A percentile compares a stretch with the other conserved stretches of the same genome.
Evolutionary conservation across 2,113 vertebrate species (phyloP).

Genomic region (Terrapene triunguis): DNA sequence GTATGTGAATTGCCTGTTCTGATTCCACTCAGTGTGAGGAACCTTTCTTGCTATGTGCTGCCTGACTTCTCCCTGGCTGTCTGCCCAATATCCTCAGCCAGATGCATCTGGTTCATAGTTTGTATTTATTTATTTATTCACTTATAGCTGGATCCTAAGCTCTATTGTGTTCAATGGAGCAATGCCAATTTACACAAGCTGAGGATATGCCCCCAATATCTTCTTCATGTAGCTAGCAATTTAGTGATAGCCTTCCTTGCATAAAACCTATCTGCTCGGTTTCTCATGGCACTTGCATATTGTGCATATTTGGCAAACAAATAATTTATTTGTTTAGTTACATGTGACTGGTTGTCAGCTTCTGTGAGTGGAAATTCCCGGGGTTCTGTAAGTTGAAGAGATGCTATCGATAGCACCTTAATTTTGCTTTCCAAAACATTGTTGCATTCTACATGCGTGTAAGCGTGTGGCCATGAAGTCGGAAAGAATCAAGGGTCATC

Average conservation of each 20-base stretch:
- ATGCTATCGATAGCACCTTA: background rate
- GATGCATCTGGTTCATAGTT: background rate
- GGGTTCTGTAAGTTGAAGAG: background rate
- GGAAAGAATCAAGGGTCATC: background rate
- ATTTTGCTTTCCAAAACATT: background rate
- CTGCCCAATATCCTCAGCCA: background rate
- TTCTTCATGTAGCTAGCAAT: background rate
- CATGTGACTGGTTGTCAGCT: background rate
- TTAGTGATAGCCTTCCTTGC: background rate
- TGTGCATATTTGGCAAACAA: background rate
- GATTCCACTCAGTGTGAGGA: background rate
- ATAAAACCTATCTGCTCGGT: background rate
- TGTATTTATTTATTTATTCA: background rate
- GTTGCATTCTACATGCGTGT: fast-evolving
- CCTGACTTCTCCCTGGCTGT: fast-evolving
- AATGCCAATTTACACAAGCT: background rate
- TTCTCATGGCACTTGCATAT: background rate
- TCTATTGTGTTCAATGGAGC: background rate
- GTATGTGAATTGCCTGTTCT: fast-evolving
- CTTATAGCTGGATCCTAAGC: fast-evolving
- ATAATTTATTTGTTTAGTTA: background rate
- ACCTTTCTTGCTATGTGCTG: background rate
- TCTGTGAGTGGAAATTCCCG: background rate
- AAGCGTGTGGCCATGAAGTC: background rate
- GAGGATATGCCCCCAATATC: background rate